Conservation (phyloP, 92 coral and sea anemone species). For the Porites lobata region DNA sequence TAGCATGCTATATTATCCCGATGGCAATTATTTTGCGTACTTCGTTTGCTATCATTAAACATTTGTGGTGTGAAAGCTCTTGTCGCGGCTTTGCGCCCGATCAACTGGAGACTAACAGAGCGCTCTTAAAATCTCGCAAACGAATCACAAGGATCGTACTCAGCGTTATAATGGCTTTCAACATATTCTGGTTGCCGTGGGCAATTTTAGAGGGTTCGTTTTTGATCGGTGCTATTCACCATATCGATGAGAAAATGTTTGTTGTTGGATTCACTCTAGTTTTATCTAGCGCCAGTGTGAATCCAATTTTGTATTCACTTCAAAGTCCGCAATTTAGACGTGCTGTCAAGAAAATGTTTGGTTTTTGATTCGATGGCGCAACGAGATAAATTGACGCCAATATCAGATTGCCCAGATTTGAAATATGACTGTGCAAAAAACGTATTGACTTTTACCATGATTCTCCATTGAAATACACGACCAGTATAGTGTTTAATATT, state of each 20-base stretch:
- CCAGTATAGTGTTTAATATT: not conserved
- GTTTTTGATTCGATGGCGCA: not conserved
- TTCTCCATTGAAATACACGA: not conserved
- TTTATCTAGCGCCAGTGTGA: constrained; percentile 43
- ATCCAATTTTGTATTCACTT: constrained; percentile 63
- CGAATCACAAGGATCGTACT: constrained; percentile 56
- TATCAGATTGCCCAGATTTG: not conserved
- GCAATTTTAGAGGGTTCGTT: constrained; percentile 45
- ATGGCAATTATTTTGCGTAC: constrained; percentile 56
- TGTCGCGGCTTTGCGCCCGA: not conserved
- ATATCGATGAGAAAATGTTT: constrained; percentile 2
- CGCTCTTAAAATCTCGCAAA: constrained; percentile 46
- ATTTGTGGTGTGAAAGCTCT: constrained; percentile 42
- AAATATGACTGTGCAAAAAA: not conserved
- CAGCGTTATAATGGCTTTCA: constrained; percentile 58
- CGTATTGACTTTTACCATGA: not conserved
- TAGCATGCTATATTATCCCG: constrained; percentile 24
- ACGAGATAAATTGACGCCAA: too few species aligned
- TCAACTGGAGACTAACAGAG: constrained; percentile 12
- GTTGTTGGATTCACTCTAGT: not conserved
- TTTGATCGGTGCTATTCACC: constrained; percentile 24
- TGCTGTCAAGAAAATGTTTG: constrained; percentile 33
- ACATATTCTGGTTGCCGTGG: constrained; percentile 73
- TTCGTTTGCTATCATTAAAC: constrained; percentile 41
- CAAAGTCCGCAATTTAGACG: constrained; percentile 54